Evolutionary conservation across 2,797 vertebrate species (phyloP).

Genomic region (Typhlichthys eigenmanni): DNA sequence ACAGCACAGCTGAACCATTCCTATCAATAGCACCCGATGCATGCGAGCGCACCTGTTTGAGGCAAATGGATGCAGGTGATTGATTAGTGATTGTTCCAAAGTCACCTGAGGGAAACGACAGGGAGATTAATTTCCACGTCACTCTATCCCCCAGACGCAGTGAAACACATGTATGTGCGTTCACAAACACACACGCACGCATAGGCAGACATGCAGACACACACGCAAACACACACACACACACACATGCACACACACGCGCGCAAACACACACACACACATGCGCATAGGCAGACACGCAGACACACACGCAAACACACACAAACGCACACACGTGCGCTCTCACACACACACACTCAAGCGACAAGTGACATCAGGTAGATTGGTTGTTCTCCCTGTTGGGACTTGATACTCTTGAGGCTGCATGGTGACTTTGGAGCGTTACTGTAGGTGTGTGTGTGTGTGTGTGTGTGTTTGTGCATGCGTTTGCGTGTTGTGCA

Average conservation of each 20-base stretch:
- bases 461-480: constrained; percentile 4
- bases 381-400: constrained; percentile 54
- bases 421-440: constrained; percentile 42
- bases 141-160: constrained; percentile 26
- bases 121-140: constrained; percentile 51
- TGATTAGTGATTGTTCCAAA: constrained; percentile 55
- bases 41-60: not conserved
- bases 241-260: constrained; percentile 14
- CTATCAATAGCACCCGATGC: constrained; percentile 11
- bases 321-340: not conserved
- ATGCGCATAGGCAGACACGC: too few relatives aligned
- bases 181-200: not conserved
- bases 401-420: constrained; percentile 49
- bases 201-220: too few relatives aligned
- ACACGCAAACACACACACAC: constrained; percentile 5
- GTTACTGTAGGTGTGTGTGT: constrained; percentile 11
- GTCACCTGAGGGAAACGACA: constrained; percentile 53
- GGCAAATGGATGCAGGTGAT: constrained; percentile 25
- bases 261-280: not conserved
- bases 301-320: not conserved
- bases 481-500: too few relatives aligned
- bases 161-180: not conserved
- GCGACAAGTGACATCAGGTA: constrained; percentile 33
- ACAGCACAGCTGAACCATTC: constrained; percentile 21
- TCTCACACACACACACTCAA: constrained; percentile 12